Evolutionary conservation across 1,140 invertebrate species (phyloP), one percentile per base, ranked within the genome.

Genomic region (Bilobella aurantiaca): DNA sequence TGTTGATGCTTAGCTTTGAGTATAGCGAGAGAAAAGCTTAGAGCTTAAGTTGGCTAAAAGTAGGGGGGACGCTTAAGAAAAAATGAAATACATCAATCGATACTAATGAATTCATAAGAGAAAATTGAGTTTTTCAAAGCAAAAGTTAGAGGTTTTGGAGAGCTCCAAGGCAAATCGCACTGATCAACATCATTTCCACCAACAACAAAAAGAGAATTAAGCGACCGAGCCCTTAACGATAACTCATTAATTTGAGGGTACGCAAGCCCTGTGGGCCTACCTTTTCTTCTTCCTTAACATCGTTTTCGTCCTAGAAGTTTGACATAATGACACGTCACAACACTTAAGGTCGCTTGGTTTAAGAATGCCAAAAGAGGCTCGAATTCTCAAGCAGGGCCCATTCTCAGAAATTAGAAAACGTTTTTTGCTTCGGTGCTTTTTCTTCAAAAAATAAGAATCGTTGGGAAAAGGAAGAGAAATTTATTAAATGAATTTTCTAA

Each of bases 101-200:
- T 53, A 53, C 49, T 53, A 53, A 53, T 53, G 49, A 53, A 53
- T 53, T 53, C 49, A 53, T 53, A 12, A 23, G 12, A 23, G 49
- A 53, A 23, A 23, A 53, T 5, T 12, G 12, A 23, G 3, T 53
- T 53, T 8, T 53, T 53, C 49, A 12, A 53, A 53, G 14, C 49
- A 23, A 5, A 5, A 12, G 5, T 23, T 23, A 53, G n/a, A n/a
- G n/a, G n/a, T n/a, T n/a, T n/a, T n/a, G n/a, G n/a, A n/a, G n/a
- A n/a, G n/a, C n/a, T n/a, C n/a, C n/a, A n/a, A n/a, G n/a, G n/a
- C n/a, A n/a, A n/a, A n/a, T n/a, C n/a, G n/a, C n/a, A n/a, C n/a
- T n/a, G n/a, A 53, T 53, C 49, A 53, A 53, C 49, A 53, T 42
- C 49, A 53, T 5, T 53, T 8, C 34, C 34, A 42, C 34, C 8